Evolutionary conservation across 2,888 invertebrate species (phyloP).

Genomic region (Eupsilia transversa): DNA sequence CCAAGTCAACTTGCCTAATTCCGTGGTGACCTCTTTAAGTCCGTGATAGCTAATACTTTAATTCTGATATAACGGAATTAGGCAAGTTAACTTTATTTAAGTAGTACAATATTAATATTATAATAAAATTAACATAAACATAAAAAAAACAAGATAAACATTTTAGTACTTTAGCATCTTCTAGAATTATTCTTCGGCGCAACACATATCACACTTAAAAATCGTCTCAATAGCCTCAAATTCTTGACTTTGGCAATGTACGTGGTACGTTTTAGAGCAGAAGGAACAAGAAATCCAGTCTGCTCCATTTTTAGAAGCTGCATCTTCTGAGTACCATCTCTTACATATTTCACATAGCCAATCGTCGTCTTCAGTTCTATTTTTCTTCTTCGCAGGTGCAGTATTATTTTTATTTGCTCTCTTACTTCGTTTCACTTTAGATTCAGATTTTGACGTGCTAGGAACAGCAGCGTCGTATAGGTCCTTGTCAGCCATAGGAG

Average conservation of each 20-base stretch:
- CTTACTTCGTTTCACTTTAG: slow-evolving; percentile 28
- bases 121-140: slow-evolving; percentile 9
- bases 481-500: slow-evolving; percentile 20
- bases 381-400: slow-evolving; percentile 25
- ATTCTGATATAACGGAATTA: slow-evolving; percentile 24
- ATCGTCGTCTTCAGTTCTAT: slow-evolving; percentile 35
- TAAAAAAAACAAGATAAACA: slow-evolving; percentile 14
- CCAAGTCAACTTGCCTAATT: slow-evolving; percentile 23
- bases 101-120: slow-evolving; percentile 15
- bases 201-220: slow-evolving; percentile 38
- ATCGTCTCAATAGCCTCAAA: slow-evolving; percentile 21
- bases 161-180: slow-evolving; percentile 30
- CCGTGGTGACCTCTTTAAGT: slow-evolving; percentile 27
- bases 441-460: slow-evolving; percentile 25
- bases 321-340: slow-evolving; percentile 36
- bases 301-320: slow-evolving; percentile 31
- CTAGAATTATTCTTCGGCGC: slow-evolving; percentile 24
- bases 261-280: slow-evolving; percentile 9
- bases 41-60: slow-evolving; percentile 27
- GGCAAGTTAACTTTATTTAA: slow-evolving; percentile 15
- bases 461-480: slow-evolving; percentile 15
- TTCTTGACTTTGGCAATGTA: slow-evolving; percentile 27
- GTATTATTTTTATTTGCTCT: slow-evolving; percentile 32
- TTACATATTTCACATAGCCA: slow-evolving; percentile 34
- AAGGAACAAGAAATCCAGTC: slow-evolving; percentile 32